Evolutionary conservation across 2,113 vertebrate species (phyloP).

Genomic region (Pontoporia blainvillei): DNA sequence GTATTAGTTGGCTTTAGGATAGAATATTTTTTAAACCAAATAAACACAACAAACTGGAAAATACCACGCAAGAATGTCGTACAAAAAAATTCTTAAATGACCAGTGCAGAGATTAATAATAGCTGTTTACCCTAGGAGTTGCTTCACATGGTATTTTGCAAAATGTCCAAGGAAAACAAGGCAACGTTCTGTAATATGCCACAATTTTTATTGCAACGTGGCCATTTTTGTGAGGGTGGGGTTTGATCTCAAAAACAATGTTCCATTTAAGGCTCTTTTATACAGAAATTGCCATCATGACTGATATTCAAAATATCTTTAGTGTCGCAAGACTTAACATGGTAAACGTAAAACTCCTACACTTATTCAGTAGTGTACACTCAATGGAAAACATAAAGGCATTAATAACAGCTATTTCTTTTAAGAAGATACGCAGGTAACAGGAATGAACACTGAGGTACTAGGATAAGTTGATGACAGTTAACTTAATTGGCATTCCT

Average conservation of each 20-base stretch:
- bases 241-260: slow-evolving; percentile 90
- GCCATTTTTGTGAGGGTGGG: slow-evolving; percentile 77
- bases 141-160: slow-evolving; percentile 72
- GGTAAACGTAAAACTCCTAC: slow-evolving; percentile 85
- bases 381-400: slow-evolving; percentile 87
- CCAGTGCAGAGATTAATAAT: slow-evolving; percentile 69
- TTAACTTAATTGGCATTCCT: slow-evolving; percentile 88
- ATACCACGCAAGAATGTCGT: slow-evolving; percentile 54
- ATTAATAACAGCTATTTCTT: slow-evolving; percentile 83
- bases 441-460: slow-evolving; percentile 89
- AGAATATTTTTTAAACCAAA: slow-evolving; percentile 63
- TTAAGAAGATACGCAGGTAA: slow-evolving; percentile 83
- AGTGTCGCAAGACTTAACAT: slow-evolving; percentile 85
- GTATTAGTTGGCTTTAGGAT: slow-evolving; percentile 52
- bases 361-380: slow-evolving; percentile 87
- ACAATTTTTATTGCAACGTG: slow-evolving; percentile 97
- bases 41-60: slow-evolving; percentile 66
- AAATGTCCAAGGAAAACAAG: slow-evolving; percentile 86
- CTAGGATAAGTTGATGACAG: slow-evolving; percentile 83
- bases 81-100: slow-evolving; percentile 72
- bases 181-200: slow-evolving; percentile 87
- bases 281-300: slow-evolving; percentile 91
- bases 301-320: slow-evolving; percentile 84
- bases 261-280: slow-evolving; percentile 94
- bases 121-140: slow-evolving; percentile 74